phyloP scores from a whole-genome alignment of 2,888 invertebrate species.

The Conistra vaccinii region DNA sequence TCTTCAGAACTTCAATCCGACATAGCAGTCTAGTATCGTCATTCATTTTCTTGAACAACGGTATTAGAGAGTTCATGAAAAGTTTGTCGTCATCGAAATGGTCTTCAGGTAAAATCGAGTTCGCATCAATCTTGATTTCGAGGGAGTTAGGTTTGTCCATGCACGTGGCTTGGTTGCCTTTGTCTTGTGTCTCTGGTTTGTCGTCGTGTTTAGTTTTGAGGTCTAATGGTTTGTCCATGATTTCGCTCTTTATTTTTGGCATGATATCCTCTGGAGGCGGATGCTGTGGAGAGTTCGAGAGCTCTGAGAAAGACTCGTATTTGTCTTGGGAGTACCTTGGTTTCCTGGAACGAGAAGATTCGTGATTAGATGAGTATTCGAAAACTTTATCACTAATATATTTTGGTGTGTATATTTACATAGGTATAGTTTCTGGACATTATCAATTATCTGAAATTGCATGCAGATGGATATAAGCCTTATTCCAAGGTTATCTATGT shows the following conservation, averaged over 20 bases:
- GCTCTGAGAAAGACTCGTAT: conserved; percentile 86
- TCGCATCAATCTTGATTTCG: conserved; percentile 86
- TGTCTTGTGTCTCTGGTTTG: conserved; percentile 78
- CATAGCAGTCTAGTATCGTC: conserved; percentile 85
- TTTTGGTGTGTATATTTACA: background rate
- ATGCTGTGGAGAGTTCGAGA: conserved; percentile 86
- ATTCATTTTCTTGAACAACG: conserved; percentile 87
- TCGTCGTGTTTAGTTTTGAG: conserved; percentile 81
- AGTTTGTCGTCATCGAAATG: conserved; percentile 86
- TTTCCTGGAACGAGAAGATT: conserved; percentile 74
- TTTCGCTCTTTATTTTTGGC: conserved; percentile 80
- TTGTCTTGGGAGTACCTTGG: conserved; percentile 86
- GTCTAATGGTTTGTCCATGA: conserved; percentile 81
- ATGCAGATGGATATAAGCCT: background rate
- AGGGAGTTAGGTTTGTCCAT: conserved; percentile 75
- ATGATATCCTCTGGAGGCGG: conserved; percentile 80
- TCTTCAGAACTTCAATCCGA: conserved; percentile 85
- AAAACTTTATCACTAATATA: background rate
- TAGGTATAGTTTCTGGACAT: background rate
- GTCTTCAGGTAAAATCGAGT: conserved; percentile 85
- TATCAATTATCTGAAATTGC: background rate
- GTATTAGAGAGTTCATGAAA: conserved; percentile 86
- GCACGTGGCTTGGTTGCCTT: conserved; percentile 79
- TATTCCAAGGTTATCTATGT: background rate
- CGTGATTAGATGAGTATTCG: background rate